Percentiles rank a stretch among this genome's conserved stretches.
Evolutionary conservation across 2,888 invertebrate genomes (phyloP).

Genomic region (Psylliodes chrysocephalus): DNA sequence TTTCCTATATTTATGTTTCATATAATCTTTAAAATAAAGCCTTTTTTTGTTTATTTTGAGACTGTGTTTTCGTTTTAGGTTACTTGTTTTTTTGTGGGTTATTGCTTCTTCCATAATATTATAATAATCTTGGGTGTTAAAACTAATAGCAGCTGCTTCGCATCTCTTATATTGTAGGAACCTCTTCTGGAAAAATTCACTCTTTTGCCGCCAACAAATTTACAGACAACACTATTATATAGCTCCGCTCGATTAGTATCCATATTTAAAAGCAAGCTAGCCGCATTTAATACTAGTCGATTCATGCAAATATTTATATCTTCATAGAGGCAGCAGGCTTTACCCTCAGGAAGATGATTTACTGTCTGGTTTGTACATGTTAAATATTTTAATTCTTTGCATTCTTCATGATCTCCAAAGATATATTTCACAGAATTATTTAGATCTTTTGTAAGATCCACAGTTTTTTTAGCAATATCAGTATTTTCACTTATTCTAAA

Average conservation of each 20-base stretch:
- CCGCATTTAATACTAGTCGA: background rate
- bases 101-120: background rate
- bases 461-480: background rate
- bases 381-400: background rate
- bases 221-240: conserved; percentile 51
- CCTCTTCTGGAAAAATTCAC: conserved; percentile 48
- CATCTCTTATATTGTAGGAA: conserved; percentile 52
- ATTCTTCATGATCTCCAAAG: background rate
- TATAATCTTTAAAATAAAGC: background rate
- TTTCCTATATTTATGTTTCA: no score
- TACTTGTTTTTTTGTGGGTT: background rate
- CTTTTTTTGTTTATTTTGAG: background rate
- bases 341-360: background rate
- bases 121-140: conserved; percentile 37
- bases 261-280: conserved; percentile 31
- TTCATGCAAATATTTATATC: background rate
- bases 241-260: conserved; percentile 51
- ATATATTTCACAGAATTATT: background rate
- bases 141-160: conserved; percentile 52
- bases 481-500: background rate
- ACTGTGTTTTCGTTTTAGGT: background rate
- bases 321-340: background rate
- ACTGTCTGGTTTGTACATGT: background rate
- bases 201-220: conserved; percentile 54
- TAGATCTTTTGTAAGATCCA: background rate